Evolutionary conservation across 2,113 vertebrate genomes (phyloP), one percentile per base, ranked within the genome.

Genomic region (Fregetta grallaria): DNA sequence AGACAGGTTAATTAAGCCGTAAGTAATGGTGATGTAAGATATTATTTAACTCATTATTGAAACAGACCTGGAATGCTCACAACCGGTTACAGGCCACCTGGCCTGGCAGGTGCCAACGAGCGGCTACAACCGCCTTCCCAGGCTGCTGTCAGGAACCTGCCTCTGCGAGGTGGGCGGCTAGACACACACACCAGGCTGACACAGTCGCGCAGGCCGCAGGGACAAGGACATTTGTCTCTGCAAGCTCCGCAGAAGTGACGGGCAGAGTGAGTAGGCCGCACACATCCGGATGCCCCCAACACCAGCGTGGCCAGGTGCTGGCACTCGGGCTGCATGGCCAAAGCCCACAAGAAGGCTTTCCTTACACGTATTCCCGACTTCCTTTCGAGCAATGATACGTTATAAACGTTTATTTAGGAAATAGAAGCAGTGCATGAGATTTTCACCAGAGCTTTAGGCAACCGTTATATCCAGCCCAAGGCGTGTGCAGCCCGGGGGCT

Each of bases 401-500:
- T 15, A 29, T 22, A 47, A 32, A 23, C 3, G 3, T 29, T 59
- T 58, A 30, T n/a, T 40, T 22, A 44, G 65, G 65, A 44, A 47
- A 52, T 3, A 6, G 32, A 67, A n/a, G 27, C 42, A 45, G 34
- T 1, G 1, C 2, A 1, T 6, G 36, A 21, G 18, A 9, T 21
- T 16, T 62, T 32, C 44, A 59, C 50, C 49, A 20, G 23, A 45
- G 56, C 44, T 59, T 27, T 5, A 25, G 15, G 44, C 16, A 21
- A 26, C 50, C 2, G 0, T 13, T 13, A 21, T 13, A 21, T 1
- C 23, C 44, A 21, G 38, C 36, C 29, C 32, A 10, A 17, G 26
- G n/a, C 1, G 11, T 0, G 7, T 0, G 1, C 0, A 4, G 27
- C 40, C 30, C 1, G 1, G 1, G 2, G 55, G 25, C 49, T 7